Evolutionary conservation across 2,797 vertebrate genomes (phyloP).

Genomic region (Gymnoscopelus braueri): DNA sequence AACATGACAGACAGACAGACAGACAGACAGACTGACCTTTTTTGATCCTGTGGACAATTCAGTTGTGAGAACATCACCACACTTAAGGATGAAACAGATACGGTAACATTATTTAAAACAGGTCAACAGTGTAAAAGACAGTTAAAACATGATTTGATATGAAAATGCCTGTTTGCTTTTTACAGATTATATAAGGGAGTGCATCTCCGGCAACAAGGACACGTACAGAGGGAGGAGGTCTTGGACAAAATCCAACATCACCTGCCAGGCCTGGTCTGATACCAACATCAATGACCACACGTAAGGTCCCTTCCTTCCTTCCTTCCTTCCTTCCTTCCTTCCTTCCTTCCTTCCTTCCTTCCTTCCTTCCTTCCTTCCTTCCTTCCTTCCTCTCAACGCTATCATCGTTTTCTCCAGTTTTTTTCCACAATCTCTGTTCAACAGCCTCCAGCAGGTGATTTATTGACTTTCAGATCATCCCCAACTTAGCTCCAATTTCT

Average conservation of each 20-base stretch:
- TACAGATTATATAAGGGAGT: conserved; percentile 93
- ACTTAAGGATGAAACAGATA: no score
- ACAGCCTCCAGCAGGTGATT: conserved; percentile 70
- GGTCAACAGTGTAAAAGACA: no score
- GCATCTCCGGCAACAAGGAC: conserved; percentile 89
- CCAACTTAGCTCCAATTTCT: neutral
- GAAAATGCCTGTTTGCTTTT: conserved; percentile 32
- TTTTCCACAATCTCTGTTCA: conserved; percentile 40
- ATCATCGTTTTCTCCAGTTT: conserved; percentile 2
- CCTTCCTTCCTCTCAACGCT: neutral
- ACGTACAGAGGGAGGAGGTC: conserved; percentile 92
- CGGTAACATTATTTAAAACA: no score
- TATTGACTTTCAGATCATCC: conserved; percentile 63
- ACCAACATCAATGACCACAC: conserved; percentile 96
- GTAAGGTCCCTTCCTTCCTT: conserved; percentile 75
- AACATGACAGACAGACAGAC: neutral
- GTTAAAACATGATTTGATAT: conserved; percentile 20
- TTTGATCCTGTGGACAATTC: no score
- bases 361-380: neutral
- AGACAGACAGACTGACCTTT: no score
- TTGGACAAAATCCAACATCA: conserved; percentile 91
- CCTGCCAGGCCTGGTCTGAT: conserved; percentile 95
- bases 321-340: neutral
- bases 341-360: neutral
- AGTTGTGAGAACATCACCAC: no score